phyloP scores from a whole-genome alignment of 2,113 vertebrate genomes.

The Tylochromis polylepis region DNA sequence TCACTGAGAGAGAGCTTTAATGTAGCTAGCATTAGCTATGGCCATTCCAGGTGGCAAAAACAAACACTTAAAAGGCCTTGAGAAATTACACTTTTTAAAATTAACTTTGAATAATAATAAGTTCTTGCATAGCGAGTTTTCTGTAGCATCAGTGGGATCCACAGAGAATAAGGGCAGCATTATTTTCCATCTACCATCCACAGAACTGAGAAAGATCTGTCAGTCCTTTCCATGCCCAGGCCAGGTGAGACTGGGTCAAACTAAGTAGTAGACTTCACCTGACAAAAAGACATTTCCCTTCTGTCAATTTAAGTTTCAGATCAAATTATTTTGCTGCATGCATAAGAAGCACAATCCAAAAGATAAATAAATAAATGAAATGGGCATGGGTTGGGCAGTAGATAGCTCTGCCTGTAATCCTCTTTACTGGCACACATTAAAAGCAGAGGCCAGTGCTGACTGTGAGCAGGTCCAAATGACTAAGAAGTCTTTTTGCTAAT shows the following conservation, averaged over 20 bases:
- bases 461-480: not conserved
- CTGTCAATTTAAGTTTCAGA: not conserved
- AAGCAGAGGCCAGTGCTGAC: not conserved
- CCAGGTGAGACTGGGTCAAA: not conserved
- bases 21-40: not conserved
- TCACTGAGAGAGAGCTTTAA: not conserved
- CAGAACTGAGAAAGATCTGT: not conserved
- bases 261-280: not conserved
- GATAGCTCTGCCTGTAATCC: not conserved
- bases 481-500: not conserved
- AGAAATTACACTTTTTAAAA: not conserved
- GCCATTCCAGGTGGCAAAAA: not conserved
- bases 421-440: not conserved
- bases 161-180: not conserved
- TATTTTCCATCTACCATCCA: not conserved
- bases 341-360: not conserved
- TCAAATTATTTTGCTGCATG: not conserved
- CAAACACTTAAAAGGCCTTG: not conserved
- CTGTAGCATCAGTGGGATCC: not conserved
- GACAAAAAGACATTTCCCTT: not conserved
- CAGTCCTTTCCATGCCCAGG: not conserved
- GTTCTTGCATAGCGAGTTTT: not conserved
- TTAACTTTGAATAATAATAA: fast-evolving
- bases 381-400: fast-evolving
- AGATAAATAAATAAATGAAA: not conserved